phyloP scores from a whole-genome alignment of 2,888 invertebrate species.

The Ormyrus nitidulus region DNA sequence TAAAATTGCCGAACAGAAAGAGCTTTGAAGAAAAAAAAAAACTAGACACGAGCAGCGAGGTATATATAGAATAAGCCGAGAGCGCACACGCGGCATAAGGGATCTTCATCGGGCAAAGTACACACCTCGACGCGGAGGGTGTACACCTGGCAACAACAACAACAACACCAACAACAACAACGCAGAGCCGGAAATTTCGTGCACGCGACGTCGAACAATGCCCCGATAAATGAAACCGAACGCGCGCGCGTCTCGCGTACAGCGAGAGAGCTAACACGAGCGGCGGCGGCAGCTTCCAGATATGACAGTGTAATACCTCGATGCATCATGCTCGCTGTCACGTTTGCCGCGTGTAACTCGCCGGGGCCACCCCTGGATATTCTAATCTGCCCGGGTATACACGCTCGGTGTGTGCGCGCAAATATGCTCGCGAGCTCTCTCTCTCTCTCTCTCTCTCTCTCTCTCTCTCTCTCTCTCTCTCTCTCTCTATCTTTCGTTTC shows the following conservation, averaged over 20 bases:
- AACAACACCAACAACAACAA: too few species aligned
- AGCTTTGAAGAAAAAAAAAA: too few species aligned
- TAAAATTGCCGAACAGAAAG: too few species aligned
- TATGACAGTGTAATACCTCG: conserved; percentile 50
- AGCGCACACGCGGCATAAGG: too few species aligned
- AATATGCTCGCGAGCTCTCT: background rate
- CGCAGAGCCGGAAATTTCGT: conserved; percentile 30
- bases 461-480: too few species aligned
- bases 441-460: background rate
- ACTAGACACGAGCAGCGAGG: too few species aligned
- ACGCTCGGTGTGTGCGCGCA: background rate
- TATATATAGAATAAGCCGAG: too few species aligned
- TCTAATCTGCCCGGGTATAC: conserved; percentile 44
- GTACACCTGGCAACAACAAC: too few species aligned
- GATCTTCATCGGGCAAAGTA: background rate
- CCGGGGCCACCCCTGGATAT: conserved; percentile 13
- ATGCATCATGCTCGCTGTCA: conserved; percentile 53
- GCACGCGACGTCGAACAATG: conserved; percentile 41
- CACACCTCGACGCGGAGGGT: background rate
- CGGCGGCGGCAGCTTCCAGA: conserved; percentile 5
- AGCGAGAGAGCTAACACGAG: background rate
- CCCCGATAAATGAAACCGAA: conserved; percentile 51
- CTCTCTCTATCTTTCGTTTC: background rate
- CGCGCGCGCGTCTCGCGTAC: conserved; percentile 1
- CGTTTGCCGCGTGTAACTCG: conserved; percentile 35